These are phyloP conservation scores for Piliocolobus tephrosceles DNA, from an alignment of 2,113 vertebrate species.

Conservation along the genomic window DNA sequence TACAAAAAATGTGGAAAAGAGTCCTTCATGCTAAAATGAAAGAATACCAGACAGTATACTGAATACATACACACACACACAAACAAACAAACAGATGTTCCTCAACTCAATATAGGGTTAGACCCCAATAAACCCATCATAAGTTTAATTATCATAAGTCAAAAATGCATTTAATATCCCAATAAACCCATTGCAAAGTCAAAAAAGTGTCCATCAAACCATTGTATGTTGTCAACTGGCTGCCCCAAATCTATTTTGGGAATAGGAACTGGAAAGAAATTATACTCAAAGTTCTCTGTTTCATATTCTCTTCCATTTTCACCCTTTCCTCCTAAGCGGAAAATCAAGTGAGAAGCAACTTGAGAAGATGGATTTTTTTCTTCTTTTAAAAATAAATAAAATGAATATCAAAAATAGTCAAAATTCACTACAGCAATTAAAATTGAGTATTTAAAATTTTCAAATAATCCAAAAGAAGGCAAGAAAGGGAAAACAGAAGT, in stretches of 20 bases:
- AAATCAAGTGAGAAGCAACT: neutral
- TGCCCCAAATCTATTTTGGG: neutral
- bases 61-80: neutral
- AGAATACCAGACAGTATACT: neutral
- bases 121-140: too few species aligned
- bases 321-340: neutral
- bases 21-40: neutral
- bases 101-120: too few species aligned
- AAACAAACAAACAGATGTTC: neutral
- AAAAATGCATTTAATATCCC: too few species aligned
- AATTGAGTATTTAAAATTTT: neutral
- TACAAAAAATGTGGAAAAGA: neutral
- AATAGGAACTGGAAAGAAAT: neutral
- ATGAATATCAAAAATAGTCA: neutral
- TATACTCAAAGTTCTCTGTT: neutral
- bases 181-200: neutral
- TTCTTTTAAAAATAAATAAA: neutral
- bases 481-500: neutral
- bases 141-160: too few species aligned
- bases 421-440: neutral
- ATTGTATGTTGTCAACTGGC: neutral
- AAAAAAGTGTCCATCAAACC: neutral
- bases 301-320: neutral
- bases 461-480: neutral
- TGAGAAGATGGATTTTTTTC: neutral